Evolutionary conservation across 2,113 vertebrate genomes (phyloP).

Genomic region (Hyla sarda): DNA sequence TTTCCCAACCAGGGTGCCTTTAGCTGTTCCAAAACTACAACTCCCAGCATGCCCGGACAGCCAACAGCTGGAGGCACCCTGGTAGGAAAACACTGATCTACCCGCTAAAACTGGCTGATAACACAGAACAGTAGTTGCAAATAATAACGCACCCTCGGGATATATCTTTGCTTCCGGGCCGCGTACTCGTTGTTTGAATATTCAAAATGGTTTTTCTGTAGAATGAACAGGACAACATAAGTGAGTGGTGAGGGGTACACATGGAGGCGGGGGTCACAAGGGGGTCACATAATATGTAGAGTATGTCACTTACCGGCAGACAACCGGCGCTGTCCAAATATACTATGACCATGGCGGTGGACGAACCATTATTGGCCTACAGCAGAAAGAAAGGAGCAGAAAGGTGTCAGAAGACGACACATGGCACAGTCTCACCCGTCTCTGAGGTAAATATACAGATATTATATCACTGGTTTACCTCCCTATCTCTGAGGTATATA

Average conservation of each 20-base stretch:
- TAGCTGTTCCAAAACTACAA: too few species aligned
- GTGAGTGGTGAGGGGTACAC: not conserved
- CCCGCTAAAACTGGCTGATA: not conserved
- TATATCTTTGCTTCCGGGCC: constrained; percentile 77
- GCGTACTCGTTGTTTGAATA: constrained; percentile 78
- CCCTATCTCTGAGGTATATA: not conserved
- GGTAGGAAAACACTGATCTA: too few species aligned
- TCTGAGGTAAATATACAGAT: too few species aligned
- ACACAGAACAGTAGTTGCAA: not conserved
- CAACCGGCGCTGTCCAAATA: constrained; percentile 90
- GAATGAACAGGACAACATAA: not conserved
- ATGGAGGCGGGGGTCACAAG: not conserved
- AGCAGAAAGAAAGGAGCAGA: not conserved
- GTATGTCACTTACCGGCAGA: constrained; percentile 84
- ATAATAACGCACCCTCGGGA: constrained; percentile 73
- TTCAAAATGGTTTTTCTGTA: constrained; percentile 87
- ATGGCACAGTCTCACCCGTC: too few species aligned
- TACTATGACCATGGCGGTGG: constrained; percentile 88
- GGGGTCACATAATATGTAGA: not conserved
- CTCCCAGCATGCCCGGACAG: too few species aligned
- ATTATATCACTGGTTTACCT: too few species aligned
- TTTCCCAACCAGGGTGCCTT: too few species aligned
- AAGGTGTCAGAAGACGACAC: not conserved
- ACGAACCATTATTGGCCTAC: constrained; percentile 76
- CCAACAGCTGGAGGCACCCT: too few species aligned